phyloP scores from a whole-genome alignment of 2,113 vertebrate genomes.

The Cettia cetti region DNA sequence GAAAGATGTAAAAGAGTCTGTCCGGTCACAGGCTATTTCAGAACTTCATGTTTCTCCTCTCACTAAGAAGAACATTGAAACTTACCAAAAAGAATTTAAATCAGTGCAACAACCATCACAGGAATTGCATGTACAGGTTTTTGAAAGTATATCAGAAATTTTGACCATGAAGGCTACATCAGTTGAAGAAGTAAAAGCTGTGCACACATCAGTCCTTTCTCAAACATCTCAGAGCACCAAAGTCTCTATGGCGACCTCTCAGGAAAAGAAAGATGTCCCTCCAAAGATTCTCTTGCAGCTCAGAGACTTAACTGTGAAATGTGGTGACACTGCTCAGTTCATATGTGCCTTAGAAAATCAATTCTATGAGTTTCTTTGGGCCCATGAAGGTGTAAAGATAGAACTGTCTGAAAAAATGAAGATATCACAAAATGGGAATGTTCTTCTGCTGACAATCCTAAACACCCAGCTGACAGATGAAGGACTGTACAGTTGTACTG shows the following conservation, averaged over 20 bases:
- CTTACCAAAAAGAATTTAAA: conserved; percentile 72
- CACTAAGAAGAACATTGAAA: conserved; percentile 71
- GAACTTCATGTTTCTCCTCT: conserved; percentile 66
- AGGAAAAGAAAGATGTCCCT: not conserved
- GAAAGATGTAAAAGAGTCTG: conserved; percentile 73
- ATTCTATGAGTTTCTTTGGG: conserved; percentile 74
- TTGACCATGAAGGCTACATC: conserved; percentile 62
- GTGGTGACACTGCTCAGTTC: conserved; percentile 78
- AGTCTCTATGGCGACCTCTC: not conserved
- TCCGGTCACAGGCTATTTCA: conserved; percentile 69
- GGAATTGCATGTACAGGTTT: conserved; percentile 68
- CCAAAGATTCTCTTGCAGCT: conserved; percentile 77
- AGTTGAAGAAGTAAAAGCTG: not conserved
- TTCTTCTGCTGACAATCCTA: conserved; percentile 76
- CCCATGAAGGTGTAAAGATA: conserved; percentile 75
- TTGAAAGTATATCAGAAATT: conserved; percentile 74
- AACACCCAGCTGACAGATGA: conserved; percentile 76
- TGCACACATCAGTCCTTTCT: conserved; percentile 34
- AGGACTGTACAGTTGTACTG: conserved; percentile 81
- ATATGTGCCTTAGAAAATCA: conserved; percentile 80
- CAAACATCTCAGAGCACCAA: conserved; percentile 34
- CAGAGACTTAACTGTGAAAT: conserved; percentile 75
- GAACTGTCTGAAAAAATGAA: conserved; percentile 74
- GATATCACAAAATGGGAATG: conserved; percentile 71
- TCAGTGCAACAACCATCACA: conserved; percentile 68